Evolutionary conservation across 2,113 vertebrate genomes (phyloP), one percentile per base, ranked within the genome.

Genomic region (Ctenomys sociabilis): DNA sequence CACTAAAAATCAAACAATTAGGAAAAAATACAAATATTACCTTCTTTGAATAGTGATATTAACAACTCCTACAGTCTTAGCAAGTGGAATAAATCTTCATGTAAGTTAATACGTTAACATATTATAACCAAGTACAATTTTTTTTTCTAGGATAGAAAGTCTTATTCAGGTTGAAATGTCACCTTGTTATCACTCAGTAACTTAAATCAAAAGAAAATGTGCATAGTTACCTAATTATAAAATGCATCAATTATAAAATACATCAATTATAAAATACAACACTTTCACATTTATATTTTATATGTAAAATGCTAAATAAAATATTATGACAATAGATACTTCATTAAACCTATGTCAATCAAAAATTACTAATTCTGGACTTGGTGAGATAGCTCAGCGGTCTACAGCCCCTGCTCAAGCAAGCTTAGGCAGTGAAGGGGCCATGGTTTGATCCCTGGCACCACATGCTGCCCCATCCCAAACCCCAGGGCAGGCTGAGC

Each of bases 221-320:
- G 37, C 16, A 16, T 2, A 30, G 49, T 96, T 93, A 80, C 95
- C 37, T 73, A 40, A 88, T 52, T 85, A 87, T n/a, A n/a, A n/a
- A n/a, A n/a, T n/a, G n/a, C n/a, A 54, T 2, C 87, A 87, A 54
- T 73, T 73, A 40, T 26, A 6, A 43, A 43, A 73, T 0, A 54
- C 54, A 54, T 2, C 87, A 87, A 54, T 73, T 73, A 40, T 26
- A 6, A 43, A 43, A 73, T 0, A 54, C 54, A 72, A 61, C 14
- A 86, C 73, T 32, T 40, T 57, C 73, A 54, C 91, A 91, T 10
- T 35, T 70, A 40, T 82, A 88, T 4, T 21, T 90, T 16, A 54
- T 35, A 54, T 57, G 88, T 90, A 70, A 64, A 82, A 32, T 64
- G 11, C 3, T 91, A 91, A 92, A 88, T 59, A 90, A 95, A 90